Percentiles rank a stretch among this genome's conserved stretches.
phyloP scores from a whole-genome alignment of 2,797 vertebrate species.

The Pipistrellus kuhlii region DNA sequence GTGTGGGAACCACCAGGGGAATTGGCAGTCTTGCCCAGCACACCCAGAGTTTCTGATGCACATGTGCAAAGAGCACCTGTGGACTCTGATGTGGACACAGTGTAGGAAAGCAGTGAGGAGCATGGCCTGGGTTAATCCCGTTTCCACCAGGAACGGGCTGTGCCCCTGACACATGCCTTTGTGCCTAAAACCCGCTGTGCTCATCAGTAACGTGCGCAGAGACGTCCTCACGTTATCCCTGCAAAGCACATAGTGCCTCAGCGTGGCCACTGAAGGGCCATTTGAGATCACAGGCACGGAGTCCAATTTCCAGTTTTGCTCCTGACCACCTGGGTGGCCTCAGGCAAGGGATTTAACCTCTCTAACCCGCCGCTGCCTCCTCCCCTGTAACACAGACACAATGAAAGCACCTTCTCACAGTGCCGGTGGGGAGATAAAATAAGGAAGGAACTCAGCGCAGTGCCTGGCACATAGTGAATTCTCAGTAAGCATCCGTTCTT shows the following conservation, averaged over 20 bases:
- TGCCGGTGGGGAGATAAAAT: neutral
- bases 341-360: neutral
- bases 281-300: rapidly evolving
- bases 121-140: neutral
- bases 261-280: rapidly evolving
- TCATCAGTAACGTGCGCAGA: neutral
- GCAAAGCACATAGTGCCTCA: neutral
- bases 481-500: rapidly evolving
- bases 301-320: neutral
- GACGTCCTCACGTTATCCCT: neutral
- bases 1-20: neutral
- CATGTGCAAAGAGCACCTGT: neutral
- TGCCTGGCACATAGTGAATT: rapidly evolving
- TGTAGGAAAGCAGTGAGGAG: neutral
- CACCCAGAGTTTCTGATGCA: neutral
- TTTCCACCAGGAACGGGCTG: neutral
- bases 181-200: neutral
- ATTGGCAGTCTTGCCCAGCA: rapidly evolving
- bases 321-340: neutral
- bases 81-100: neutral
- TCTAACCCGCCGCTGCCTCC: neutral
- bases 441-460: rapidly evolving
- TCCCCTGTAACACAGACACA: neutral
- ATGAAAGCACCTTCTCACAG: neutral
- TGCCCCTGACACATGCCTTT: neutral